Conservation (phyloP, 2,888 invertebrate genomes). For the Rhodophaea formosa region DNA sequence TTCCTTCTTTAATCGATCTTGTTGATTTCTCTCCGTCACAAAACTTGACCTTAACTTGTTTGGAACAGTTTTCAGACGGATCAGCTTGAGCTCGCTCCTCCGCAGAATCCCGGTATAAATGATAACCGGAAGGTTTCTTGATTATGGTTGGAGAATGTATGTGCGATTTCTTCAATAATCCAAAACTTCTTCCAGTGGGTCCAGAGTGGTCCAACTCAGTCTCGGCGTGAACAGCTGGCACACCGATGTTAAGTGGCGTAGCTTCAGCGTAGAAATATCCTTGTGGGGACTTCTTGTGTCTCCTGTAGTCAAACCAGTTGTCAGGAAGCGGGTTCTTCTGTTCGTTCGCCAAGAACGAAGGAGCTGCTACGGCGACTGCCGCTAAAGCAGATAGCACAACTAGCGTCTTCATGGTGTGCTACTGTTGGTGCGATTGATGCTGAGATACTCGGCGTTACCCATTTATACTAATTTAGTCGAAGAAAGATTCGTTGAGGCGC, state of each 20-base stretch:
- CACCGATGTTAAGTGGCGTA: conserved; percentile 6
- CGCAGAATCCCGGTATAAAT: conserved; percentile 60
- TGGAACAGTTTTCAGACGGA: conserved; percentile 53
- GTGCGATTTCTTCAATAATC: conserved; percentile 52
- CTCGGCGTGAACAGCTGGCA: conserved; percentile 18
- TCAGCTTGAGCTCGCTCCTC: conserved; percentile 56
- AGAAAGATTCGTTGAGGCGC: conserved; percentile 30
- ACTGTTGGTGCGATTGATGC: conserved; percentile 50
- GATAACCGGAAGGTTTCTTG: conserved; percentile 46
- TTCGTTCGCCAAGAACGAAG: conserved; percentile 43
- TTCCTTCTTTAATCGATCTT: conserved; percentile 34
- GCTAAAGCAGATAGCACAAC: conserved; percentile 59
- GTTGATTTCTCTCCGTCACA: conserved; percentile 48
- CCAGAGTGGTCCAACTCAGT: conserved; percentile 29
- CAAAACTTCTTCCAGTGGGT: conserved; percentile 41
- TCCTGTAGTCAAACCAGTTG: conserved; percentile 34
- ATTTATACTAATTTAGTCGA: conserved; percentile 59
- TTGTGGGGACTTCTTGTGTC: conserved; percentile 53
- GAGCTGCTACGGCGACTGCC: conserved; percentile 55
- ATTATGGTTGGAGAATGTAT: conserved; percentile 41
- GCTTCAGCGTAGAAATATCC: conserved; percentile 30
- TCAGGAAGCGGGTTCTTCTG: conserved; percentile 30
- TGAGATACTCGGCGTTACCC: conserved; percentile 31
- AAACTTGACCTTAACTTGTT: conserved; percentile 63
- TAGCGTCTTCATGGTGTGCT: conserved; percentile 65